These are phyloP conservation scores for Neomicropteryx cornuta DNA, from an alignment of 1,140 invertebrate species.

Conservation along the genomic window DNA sequence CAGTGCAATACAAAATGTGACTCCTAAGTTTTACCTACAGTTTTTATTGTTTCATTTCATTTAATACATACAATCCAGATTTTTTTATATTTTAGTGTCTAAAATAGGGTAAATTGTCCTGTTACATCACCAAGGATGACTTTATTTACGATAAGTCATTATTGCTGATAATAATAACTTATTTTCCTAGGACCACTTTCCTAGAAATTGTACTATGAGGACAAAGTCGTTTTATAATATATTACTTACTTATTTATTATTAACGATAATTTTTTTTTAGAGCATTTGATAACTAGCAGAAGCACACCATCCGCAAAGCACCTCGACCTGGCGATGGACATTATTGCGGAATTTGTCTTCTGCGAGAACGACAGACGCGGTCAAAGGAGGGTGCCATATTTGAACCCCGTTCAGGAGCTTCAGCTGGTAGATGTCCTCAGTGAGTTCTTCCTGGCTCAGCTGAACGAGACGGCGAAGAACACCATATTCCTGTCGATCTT, in stretches of 20 bases:
- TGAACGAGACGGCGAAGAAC: conserved; percentile 63
- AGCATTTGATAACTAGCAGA: conserved; percentile 32
- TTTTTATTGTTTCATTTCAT: no score
- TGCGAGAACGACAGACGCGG: conserved; percentile 60
- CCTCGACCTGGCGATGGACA: conserved; percentile 49
- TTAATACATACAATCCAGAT: no score
- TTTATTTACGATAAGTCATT: not conserved
- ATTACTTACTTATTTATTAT: not conserved
- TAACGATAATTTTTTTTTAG: conserved; percentile 19
- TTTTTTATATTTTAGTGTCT: no score
- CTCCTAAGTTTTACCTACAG: no score
- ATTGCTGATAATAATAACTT: conserved; percentile 2
- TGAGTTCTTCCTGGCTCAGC: conserved; percentile 57
- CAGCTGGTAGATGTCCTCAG: conserved; percentile 65
- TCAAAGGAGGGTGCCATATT: conserved; percentile 35
- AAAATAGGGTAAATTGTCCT: not conserved
- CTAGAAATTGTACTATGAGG: not conserved
- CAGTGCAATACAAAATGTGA: no score
- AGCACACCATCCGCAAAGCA: conserved; percentile 33
- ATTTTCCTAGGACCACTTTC: not conserved
- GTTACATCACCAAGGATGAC: not conserved
- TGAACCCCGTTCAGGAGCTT: conserved; percentile 59
- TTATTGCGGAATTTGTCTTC: conserved; percentile 75
- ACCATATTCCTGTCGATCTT: conserved; percentile 71
- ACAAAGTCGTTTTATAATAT: conserved; percentile 1